A percentile compares a stretch with the other conserved stretches of the same genome.
These are phyloP conservation scores for Istiophorus platypterus DNA, from an alignment of 2,113 vertebrate genomes.

Conservation along the genomic window DNA sequence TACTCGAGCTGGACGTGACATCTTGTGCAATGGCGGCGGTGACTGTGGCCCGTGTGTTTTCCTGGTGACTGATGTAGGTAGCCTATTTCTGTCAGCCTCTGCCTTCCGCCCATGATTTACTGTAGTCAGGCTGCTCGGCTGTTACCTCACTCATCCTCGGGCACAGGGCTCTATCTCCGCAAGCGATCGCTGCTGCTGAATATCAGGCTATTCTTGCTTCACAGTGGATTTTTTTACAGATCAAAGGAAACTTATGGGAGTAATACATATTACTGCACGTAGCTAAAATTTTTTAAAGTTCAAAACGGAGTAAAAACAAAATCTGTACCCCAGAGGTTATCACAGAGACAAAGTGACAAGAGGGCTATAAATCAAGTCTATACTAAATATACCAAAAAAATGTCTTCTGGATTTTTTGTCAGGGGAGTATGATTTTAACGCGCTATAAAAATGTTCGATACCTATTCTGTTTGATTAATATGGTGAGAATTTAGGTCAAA, in stretches of 20 bases:
- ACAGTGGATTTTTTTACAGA: neutral
- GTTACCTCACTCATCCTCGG: slow-evolving; percentile 49
- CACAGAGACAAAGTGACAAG: neutral
- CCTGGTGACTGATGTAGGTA: slow-evolving; percentile 65
- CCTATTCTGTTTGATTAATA: neutral
- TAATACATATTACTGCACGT: neutral
- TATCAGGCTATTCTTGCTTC: neutral
- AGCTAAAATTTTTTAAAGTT: neutral
- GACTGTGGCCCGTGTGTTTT: slow-evolving; percentile 19
- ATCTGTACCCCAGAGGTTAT: no score
- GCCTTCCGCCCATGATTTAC: slow-evolving; percentile 60
- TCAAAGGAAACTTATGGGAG: neutral
- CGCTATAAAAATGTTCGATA: neutral
- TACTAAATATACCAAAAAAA: neutral
- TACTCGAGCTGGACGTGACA: slow-evolving; percentile 15
- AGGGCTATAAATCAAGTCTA: neutral
- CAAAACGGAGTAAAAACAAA: neutral
- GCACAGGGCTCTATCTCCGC: slow-evolving; percentile 22
- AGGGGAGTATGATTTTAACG: neutral
- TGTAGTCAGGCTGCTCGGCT: slow-evolving; percentile 39
- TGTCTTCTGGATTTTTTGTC: neutral
- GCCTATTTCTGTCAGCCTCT: slow-evolving; percentile 67
- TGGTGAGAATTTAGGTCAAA: neutral
- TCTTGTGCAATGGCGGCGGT: slow-evolving; percentile 48
- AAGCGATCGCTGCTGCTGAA: slow-evolving; percentile 23